Percentiles rank a stretch among this genome's conserved stretches.
These are phyloP conservation scores for Callyntrura guangdongensis DNA, from an alignment of 2,888 invertebrate species.

Conservation along the genomic window DNA sequence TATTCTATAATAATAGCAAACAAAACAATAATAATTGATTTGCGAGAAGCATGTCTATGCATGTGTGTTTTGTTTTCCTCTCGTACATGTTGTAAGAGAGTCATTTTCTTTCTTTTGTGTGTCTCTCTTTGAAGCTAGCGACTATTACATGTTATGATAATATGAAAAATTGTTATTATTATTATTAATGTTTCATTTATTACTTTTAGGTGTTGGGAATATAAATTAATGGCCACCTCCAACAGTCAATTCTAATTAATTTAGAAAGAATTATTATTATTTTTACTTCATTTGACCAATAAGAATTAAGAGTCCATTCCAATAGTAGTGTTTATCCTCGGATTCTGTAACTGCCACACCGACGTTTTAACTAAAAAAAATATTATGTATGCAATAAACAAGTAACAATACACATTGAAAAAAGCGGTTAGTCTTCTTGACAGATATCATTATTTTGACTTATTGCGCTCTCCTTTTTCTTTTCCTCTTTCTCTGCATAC, in stretches of 20 bases:
- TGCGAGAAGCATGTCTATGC: too few species aligned
- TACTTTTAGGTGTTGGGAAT: constrained; percentile 63
- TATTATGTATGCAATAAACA: neutral
- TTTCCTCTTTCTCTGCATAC: neutral
- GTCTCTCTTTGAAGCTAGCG: neutral
- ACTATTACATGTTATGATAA: constrained; percentile 1
- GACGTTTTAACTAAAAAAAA: neutral
- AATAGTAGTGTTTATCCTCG: neutral
- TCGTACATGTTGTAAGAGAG: too few species aligned
- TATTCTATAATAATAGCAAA: too few species aligned
- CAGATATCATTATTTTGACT: constrained; percentile 75
- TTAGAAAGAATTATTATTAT: constrained; percentile 51
- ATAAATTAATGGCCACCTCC: constrained; percentile 46
- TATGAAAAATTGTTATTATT: constrained; percentile 56
- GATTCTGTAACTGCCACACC: too few species aligned
- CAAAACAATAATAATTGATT: neutral
- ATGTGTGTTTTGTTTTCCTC: too few species aligned
- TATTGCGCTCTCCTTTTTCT: constrained; percentile 47
- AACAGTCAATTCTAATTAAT: constrained; percentile 63
- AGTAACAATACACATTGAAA: neutral
- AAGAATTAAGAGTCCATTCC: constrained; percentile 15
- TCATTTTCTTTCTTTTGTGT: constrained; percentile 44
- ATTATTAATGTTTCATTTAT: constrained; percentile 55
- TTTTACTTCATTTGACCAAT: constrained; percentile 1
- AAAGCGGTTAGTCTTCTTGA: constrained; percentile 69